Evolutionary conservation across 2,797 vertebrate species (phyloP), one percentile per base, ranked within the genome.

Genomic region (Typhlichthys subterraneus): DNA sequence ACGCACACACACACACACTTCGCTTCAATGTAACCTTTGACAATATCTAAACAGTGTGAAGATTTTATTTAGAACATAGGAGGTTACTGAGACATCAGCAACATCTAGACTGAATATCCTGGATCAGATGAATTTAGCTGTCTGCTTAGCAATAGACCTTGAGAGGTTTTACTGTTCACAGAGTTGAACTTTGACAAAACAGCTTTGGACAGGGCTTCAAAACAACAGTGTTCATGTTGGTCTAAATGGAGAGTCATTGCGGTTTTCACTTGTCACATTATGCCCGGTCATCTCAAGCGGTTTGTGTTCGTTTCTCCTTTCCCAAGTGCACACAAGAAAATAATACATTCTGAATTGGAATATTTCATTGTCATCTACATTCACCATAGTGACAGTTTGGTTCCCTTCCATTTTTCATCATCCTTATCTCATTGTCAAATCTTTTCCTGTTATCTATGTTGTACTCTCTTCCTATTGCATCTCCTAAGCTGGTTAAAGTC

Each of bases 261-360:
- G 13, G 53, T 50, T 29, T 42, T 81, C 80, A 82, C 74, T 49
- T 12, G 45, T 81, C 80, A 82, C 74, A 59, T 83, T 81, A 61
- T 61, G 56, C 23, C 63, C 57, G 46, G 17, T 56, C 77, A 71
- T 75, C 79, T 75, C 63, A 6, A 1, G 1, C 45, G 79, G 72
- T 69, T 55, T 63, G 55, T 15, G n/a, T 62, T 12, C 4, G 56
- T 57, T 19, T 57, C 31, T 46, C 68, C 52, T 64, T 53, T 68
- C 2, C 7, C 12, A 33, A 2, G 0, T 29, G 23, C 3, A 29
- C 12, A 57, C 19, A 5, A 53, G 64, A 38, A 60, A 63, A 15
- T 1, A 45, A 61, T 75, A 60, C 56, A 60, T 73, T 65, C 38
- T 15, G 33, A 69, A 54, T 12, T 12, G 3, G n/a, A 3, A 12